Conservation (phyloP, 2,113 vertebrate genomes). For the Prunella himalayana region DNA sequence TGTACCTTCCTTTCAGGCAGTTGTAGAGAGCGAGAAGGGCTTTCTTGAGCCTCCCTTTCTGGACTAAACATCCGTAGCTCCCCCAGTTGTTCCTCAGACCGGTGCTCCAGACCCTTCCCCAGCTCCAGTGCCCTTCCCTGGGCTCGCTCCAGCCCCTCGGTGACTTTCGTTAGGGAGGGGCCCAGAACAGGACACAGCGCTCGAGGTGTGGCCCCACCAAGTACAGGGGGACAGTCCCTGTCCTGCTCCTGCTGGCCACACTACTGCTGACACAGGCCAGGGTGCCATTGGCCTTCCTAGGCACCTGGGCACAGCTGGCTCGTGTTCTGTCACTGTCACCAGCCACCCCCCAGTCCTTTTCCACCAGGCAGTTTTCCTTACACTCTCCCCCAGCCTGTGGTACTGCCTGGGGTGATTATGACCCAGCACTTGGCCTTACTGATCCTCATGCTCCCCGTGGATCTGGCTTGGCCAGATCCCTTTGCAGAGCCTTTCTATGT, state of each 20-base stretch:
- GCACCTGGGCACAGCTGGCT: background rate
- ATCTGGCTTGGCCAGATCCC: background rate
- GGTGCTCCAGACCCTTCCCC: background rate
- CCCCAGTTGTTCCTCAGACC: background rate
- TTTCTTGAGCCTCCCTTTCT: background rate
- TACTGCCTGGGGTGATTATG: background rate
- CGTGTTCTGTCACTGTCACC: fast-evolving
- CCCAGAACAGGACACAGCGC: background rate
- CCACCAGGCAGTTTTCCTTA: no score
- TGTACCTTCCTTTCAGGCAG: background rate
- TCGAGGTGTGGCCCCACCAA: background rate
- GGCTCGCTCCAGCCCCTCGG: fast-evolving
- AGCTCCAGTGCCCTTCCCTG: background rate
- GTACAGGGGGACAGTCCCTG: fast-evolving
- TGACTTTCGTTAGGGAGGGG: background rate
- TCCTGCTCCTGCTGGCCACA: background rate
- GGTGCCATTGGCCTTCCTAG: background rate
- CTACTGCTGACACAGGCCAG: fast-evolving
- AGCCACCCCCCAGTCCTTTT: background rate
- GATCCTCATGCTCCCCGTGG: background rate
- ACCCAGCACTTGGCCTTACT: background rate
- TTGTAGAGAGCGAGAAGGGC: background rate
- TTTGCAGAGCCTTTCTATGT: background rate
- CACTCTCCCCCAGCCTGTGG: background rate
- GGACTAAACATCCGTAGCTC: background rate